phyloP scores from a whole-genome alignment of 2,888 invertebrate species.

The Drosophila mulleri region DNA sequence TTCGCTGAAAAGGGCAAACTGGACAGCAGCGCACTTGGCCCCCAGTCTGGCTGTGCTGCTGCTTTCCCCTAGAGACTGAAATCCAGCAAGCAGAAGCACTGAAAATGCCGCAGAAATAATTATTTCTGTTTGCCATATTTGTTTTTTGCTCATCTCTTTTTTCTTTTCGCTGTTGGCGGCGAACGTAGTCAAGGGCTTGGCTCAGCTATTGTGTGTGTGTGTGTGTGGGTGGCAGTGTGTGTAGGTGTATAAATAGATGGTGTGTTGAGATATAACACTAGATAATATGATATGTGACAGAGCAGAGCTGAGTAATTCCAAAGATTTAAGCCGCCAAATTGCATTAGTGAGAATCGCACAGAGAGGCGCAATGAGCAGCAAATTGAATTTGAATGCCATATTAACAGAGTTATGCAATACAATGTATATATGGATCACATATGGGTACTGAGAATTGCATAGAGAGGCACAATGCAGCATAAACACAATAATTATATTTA shows the following conservation, averaged over 20 bases:
- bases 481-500: no score
- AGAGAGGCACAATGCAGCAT: neutral
- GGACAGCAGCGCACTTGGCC: conserved; percentile 41
- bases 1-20: conserved; percentile 59
- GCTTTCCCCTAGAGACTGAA: conserved; percentile 59
- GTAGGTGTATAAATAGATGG: conserved; percentile 40
- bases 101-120: conserved; percentile 74
- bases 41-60: conserved; percentile 5
- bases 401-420: no score
- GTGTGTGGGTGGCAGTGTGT: conserved; percentile 24
- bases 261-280: conserved; percentile 45
- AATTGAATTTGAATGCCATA: neutral
- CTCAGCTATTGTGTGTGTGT: conserved; percentile 14
- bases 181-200: conserved; percentile 47
- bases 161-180: conserved; percentile 13
- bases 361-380: neutral
- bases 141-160: conserved; percentile 24
- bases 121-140: conserved; percentile 76
- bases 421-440: no score
- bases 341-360: conserved; percentile 1
- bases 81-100: conserved; percentile 39
- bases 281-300: conserved; percentile 44
- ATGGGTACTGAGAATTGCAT: neutral
- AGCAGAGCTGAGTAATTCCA: conserved; percentile 30
- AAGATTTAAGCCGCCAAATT: neutral